Percentiles rank a stretch among this genome's conserved stretches.
Evolutionary conservation across 2,113 vertebrate genomes (phyloP).

Genomic region (Notarius quadriscutis): DNA sequence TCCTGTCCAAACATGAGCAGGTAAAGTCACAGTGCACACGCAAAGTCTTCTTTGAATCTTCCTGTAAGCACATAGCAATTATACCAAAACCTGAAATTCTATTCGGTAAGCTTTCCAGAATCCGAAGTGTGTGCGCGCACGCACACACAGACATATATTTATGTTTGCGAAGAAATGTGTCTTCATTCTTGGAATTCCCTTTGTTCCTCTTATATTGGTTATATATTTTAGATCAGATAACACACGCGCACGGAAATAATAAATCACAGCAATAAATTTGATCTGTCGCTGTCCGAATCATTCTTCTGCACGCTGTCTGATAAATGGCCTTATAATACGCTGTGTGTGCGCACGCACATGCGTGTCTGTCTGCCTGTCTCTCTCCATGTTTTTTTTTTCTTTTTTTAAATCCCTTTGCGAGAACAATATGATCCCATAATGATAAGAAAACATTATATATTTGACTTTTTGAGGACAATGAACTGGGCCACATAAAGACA

Average conservation of each 20-base stretch:
- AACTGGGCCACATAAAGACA: not conserved
- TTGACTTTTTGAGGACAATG: not conserved
- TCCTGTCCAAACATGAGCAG: not conserved
- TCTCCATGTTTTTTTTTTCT: not conserved
- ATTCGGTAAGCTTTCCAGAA: not conserved
- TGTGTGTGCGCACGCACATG: not conserved
- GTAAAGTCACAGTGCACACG: not conserved
- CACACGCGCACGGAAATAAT: not conserved
- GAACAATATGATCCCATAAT: not conserved
- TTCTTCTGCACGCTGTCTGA: not conserved
- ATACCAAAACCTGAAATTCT: not conserved
- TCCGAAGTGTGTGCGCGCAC: not conserved
- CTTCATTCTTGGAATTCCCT: not conserved
- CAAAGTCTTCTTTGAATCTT: not conserved
- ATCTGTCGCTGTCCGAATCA: not conserved
- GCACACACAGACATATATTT: not conserved
- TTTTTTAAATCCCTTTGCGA: not conserved
- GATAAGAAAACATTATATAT: not conserved
- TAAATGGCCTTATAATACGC: not conserved
- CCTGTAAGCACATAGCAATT: not conserved
- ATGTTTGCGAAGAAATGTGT: not conserved
- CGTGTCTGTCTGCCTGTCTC: not conserved
- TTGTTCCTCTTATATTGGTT: not conserved
- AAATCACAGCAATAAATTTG: not conserved
- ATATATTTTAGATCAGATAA: not conserved